Percentiles rank a stretch among this genome's conserved stretches.
phyloP scores from a whole-genome alignment of 35 echinoderm and acorn worm species.

The Ophioderma brevispina region DNA sequence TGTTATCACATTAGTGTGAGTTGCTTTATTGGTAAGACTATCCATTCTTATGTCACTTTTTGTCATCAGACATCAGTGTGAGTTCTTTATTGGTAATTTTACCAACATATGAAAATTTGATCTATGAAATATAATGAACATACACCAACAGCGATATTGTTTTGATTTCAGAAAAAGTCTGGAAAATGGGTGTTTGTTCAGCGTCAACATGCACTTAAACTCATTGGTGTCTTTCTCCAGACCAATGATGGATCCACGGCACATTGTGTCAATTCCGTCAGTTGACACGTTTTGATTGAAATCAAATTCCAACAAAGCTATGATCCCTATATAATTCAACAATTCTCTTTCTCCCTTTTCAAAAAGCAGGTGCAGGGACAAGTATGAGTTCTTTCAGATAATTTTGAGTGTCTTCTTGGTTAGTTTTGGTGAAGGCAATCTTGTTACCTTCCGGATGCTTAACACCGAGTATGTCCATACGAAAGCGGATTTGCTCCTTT shows the following conservation, averaged over 20 bases:
- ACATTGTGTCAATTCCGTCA: not conserved
- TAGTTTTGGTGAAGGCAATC: not conserved
- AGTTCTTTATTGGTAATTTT: not conserved
- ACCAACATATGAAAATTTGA: not conserved
- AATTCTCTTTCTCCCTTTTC: not conserved
- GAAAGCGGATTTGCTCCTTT: not conserved
- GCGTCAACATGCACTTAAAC: too few relatives aligned
- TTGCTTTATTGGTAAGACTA: not conserved
- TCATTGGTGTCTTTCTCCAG: not conserved
- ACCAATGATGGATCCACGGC: not conserved
- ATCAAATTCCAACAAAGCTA: not conserved
- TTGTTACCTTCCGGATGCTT: not conserved
- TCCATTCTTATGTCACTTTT: not conserved
- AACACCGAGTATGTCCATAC: not conserved
- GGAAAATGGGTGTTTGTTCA: not conserved
- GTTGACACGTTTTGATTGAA: not conserved
- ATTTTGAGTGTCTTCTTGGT: not conserved
- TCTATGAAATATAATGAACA: not conserved
- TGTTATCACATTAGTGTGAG: not conserved
- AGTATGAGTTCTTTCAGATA: not conserved
- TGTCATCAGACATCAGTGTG: not conserved
- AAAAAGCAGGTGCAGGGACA: not conserved
- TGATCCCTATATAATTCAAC: not conserved
- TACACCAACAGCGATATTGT: not conserved
- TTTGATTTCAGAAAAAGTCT: not conserved